Conservation (phyloP, 2,113 vertebrate species). For the Channa argus region DNA sequence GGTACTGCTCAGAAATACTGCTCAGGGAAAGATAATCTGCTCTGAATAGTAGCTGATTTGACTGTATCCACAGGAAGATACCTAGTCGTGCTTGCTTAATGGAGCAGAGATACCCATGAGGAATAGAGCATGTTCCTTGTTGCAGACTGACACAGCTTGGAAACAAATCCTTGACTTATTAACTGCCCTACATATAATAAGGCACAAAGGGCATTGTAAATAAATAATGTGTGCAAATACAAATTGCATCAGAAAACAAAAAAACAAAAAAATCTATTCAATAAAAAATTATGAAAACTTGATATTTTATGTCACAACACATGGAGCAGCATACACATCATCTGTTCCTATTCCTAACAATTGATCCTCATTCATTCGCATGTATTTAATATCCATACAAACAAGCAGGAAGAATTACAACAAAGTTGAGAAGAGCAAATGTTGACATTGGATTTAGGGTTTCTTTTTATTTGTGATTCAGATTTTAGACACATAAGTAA, state of each 20-base stretch:
- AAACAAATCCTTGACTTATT: constrained; percentile 43
- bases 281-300: not conserved
- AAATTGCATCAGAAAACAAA: no score
- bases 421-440: no score
- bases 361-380: no score
- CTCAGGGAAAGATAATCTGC: constrained; percentile 70
- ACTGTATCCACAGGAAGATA: constrained; percentile 55
- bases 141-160: constrained; percentile 35
- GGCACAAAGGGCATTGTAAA: constrained; percentile 8
- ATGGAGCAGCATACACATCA: no score
- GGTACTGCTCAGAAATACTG: constrained; percentile 38
- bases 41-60: constrained; percentile 68
- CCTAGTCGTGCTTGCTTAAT: constrained; percentile 56
- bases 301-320: no score
- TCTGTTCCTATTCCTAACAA: no score
- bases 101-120: constrained; percentile 59
- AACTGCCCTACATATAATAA: constrained; percentile 33
- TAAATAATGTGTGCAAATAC: not conserved
- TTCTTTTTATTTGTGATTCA: no score
- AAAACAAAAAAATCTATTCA: constrained; percentile 3
- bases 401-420: no score
- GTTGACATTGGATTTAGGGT: no score
- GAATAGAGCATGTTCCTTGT: constrained; percentile 23
- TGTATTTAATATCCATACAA: no score
- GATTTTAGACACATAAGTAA: no score